Conservation (phyloP, 1,140 invertebrate genomes). For the Rhagoletis zephyria region DNA sequence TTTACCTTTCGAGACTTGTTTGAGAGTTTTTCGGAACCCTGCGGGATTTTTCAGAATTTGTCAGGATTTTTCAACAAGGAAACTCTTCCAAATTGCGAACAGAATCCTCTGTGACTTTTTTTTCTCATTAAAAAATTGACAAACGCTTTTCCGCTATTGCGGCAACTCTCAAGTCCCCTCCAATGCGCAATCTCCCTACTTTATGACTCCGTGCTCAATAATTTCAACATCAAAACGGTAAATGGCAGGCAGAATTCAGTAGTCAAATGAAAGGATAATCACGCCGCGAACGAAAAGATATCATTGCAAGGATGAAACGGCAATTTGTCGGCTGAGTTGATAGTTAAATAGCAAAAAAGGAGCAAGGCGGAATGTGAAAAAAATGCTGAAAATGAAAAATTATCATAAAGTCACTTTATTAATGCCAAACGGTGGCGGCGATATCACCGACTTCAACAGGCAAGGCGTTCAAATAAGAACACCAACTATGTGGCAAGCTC, state of each 20-base stretch:
- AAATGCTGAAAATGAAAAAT: conserved; percentile 52
- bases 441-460: conserved; percentile 30
- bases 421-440: conserved; percentile 49
- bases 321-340: conserved; percentile 46
- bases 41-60: too few species aligned
- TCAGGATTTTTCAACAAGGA: too few species aligned
- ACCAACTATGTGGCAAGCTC: not conserved
- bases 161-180: not conserved
- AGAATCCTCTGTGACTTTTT: too few species aligned
- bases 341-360: not conserved
- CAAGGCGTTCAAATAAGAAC: conserved; percentile 16
- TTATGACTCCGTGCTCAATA: not conserved
- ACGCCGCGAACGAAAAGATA: conserved; percentile 16
- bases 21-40: too few species aligned
- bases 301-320: conserved; percentile 21
- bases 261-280: conserved; percentile 41
- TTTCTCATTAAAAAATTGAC: too few species aligned
- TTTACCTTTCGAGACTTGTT: too few species aligned
- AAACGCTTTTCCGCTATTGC: not conserved
- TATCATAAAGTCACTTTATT: conserved; percentile 55
- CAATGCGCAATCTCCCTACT: not conserved
- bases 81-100: too few species aligned
- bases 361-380: not conserved
- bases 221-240: conserved; percentile 34
- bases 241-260: not conserved